Conservation (phyloP, 2,888 invertebrate genomes). For the Pammene aurita region DNA sequence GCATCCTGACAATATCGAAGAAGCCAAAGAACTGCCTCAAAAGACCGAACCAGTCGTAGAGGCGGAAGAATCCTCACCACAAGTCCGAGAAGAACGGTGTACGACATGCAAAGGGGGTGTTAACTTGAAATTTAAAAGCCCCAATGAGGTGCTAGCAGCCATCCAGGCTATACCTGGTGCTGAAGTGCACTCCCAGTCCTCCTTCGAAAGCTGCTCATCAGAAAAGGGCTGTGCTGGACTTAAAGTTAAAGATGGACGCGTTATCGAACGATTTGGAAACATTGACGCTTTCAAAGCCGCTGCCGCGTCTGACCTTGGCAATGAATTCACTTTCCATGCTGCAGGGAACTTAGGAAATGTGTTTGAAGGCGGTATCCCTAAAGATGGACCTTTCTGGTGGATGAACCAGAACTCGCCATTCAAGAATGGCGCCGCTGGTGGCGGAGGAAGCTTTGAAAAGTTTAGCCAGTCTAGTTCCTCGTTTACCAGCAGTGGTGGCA, state of each 20-base stretch:
- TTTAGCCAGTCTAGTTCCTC: slow-evolving; percentile 68
- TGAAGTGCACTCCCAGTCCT: slow-evolving; percentile 72
- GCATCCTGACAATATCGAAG: slow-evolving; percentile 67
- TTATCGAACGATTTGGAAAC: slow-evolving; percentile 73
- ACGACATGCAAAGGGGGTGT: slow-evolving; percentile 59
- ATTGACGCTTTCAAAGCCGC: slow-evolving; percentile 69
- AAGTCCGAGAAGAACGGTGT: slow-evolving; percentile 67
- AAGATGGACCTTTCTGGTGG: slow-evolving; percentile 84
- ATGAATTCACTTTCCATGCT: slow-evolving; percentile 71
- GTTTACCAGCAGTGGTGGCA: slow-evolving; percentile 53
- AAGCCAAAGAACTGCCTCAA: slow-evolving; percentile 66
- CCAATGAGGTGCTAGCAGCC: slow-evolving; percentile 62
- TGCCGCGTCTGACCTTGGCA: slow-evolving; percentile 58
- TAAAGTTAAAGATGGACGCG: slow-evolving; percentile 74
- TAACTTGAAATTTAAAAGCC: slow-evolving; percentile 59
- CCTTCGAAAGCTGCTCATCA: slow-evolving; percentile 72
- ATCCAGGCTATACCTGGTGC: slow-evolving; percentile 63
- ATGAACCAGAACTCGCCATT: slow-evolving; percentile 84
- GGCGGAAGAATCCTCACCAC: slow-evolving; percentile 64
- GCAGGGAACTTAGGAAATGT: slow-evolving; percentile 60
- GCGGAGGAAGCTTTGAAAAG: slow-evolving; percentile 63
- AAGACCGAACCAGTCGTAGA: slow-evolving; percentile 62
- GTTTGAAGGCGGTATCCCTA: slow-evolving; percentile 61
- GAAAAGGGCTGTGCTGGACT: slow-evolving; percentile 77
- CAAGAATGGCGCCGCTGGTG: slow-evolving; percentile 69